These are phyloP conservation scores for Himalopsyche anomala DNA, from an alignment of 2,888 invertebrate genomes.

Conservation along the genomic window DNA sequence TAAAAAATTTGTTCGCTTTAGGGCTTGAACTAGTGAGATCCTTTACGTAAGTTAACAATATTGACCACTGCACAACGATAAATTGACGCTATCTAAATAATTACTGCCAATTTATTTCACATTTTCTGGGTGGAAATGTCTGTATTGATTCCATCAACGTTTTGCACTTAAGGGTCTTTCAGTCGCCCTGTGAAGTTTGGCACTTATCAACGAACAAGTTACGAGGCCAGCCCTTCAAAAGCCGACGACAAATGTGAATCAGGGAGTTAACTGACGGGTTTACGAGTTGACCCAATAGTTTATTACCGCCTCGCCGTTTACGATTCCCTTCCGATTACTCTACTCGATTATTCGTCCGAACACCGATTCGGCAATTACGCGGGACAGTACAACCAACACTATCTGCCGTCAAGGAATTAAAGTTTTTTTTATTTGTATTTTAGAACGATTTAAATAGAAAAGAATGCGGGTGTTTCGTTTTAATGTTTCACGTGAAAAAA, in stretches of 20 bases:
- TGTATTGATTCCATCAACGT: not conserved
- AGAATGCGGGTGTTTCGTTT: too few species aligned
- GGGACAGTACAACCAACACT: not conserved
- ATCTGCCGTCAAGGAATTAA: too few species aligned
- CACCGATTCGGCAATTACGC: slow-evolving; percentile 11
- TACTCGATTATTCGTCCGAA: not conserved
- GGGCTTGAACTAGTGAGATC: too few species aligned
- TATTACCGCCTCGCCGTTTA: slow-evolving; percentile 22
- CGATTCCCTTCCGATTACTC: slow-evolving; percentile 23
- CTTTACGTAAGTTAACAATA: too few species aligned
- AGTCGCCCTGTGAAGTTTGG: not conserved
- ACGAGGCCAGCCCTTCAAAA: slow-evolving; percentile 34
- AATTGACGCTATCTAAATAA: too few species aligned
- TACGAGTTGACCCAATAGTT: slow-evolving; percentile 38
- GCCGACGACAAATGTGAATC: slow-evolving; percentile 23
- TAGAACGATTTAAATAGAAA: too few species aligned
- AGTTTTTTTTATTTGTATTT: too few species aligned
- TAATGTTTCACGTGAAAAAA: too few species aligned
- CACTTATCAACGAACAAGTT: slow-evolving; percentile 31
- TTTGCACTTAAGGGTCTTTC: not conserved
- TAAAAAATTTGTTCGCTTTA: too few species aligned
- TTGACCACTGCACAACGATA: too few species aligned
- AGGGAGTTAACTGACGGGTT: slow-evolving; percentile 19
- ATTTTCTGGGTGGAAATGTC: not conserved
- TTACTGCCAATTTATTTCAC: too few species aligned